Evolutionary conservation across 30 jellyfish, hydroid and myxozoan species (phyloP).

Genomic region (Aurelia sp.): DNA sequence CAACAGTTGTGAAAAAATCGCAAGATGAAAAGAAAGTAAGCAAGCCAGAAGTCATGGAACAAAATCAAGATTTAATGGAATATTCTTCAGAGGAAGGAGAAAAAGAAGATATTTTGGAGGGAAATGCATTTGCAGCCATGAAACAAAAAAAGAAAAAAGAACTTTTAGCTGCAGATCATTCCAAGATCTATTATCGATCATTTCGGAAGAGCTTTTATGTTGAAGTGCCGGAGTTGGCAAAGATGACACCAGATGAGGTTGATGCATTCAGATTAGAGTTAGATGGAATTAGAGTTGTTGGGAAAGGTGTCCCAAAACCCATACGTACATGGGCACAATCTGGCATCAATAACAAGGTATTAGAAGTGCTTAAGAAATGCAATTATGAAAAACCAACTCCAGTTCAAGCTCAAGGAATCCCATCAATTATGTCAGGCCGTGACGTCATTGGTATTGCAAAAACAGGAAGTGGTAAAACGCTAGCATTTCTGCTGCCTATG

Average conservation of each 20-base stretch:
- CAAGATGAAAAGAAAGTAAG: constrained; percentile 15
- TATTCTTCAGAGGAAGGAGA: constrained; percentile 96
- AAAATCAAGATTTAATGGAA: constrained; percentile 96
- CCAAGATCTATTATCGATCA: constrained; percentile 86
- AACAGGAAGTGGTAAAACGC: constrained; percentile 99
- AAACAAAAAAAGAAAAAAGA: constrained; percentile 87
- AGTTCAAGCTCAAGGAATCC: constrained; percentile 99
- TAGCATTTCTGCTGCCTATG: constrained; percentile 97
- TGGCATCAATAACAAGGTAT: constrained; percentile 78
- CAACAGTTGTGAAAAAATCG: constrained; percentile 87
- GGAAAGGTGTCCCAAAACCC: constrained; percentile 97
- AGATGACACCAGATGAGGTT: constrained; percentile 93
- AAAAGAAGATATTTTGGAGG: constrained; percentile 69
- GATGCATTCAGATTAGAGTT: constrained; percentile 77
- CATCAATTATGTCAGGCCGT: constrained; percentile 99
- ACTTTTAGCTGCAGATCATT: constrained; percentile 92
- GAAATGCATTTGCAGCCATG: constrained; percentile 79
- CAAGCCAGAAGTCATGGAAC: constrained; percentile 98
- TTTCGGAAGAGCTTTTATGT: constrained; percentile 91
- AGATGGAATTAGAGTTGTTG: constrained; percentile 91
- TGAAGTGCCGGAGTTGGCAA: constrained; percentile 98
- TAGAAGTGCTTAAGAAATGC: constrained; percentile 84
- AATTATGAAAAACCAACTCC: constrained; percentile 98
- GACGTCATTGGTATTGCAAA: constrained; percentile 99
- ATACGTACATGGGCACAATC: constrained; percentile 98